Evolutionary conservation across 2,113 vertebrate species (phyloP).

Genomic region (Hyperopisus bebe): DNA sequence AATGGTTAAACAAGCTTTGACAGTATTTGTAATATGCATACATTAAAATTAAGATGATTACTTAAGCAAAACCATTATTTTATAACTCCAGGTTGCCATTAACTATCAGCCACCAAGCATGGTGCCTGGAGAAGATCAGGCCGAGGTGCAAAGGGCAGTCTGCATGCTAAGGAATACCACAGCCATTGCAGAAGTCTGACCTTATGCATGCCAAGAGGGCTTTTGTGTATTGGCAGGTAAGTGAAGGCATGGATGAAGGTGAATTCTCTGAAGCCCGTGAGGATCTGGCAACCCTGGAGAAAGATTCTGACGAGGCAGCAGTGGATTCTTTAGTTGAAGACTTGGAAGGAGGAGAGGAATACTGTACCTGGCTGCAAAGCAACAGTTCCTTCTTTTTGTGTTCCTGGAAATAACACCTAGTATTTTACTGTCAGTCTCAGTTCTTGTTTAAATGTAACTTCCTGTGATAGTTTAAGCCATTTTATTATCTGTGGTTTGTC

Average conservation of each 20-base stretch:
- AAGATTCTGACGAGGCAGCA: neutral
- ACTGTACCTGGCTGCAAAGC: neutral
- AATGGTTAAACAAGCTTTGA: neutral
- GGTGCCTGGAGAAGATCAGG: neutral
- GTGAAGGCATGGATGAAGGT: neutral
- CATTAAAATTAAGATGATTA: neutral
- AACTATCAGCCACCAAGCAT: neutral
- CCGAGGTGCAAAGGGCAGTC: neutral
- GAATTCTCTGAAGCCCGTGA: neutral
- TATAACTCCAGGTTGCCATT: neutral
- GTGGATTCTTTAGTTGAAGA: neutral
- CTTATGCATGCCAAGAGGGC: neutral
- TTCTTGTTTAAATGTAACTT: neutral
- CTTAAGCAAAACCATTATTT: neutral
- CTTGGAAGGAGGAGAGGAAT: neutral
- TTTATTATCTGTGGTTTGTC: neutral
- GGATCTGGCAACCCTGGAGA: neutral
- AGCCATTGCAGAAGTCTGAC: neutral
- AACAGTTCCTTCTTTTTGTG: neutral
- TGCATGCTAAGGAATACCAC: neutral
- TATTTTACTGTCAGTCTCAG: neutral
- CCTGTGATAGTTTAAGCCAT: neutral
- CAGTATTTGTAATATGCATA: neutral
- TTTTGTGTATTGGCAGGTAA: conserved; percentile 13
- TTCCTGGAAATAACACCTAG: neutral